phyloP scores from a whole-genome alignment of 2,888 invertebrate species.

The Rhagium mordax region DNA sequence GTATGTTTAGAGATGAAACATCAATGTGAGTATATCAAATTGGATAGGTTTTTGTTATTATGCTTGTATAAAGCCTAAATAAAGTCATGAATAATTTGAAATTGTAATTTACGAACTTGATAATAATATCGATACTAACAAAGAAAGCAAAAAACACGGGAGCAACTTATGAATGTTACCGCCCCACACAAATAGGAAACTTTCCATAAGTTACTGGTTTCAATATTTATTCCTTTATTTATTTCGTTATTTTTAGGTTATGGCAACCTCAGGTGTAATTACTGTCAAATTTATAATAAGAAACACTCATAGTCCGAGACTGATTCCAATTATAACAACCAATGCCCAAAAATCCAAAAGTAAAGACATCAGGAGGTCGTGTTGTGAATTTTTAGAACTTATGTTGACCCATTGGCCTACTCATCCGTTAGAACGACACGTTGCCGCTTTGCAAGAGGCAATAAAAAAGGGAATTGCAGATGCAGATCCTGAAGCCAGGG shows the following conservation, averaged over 20 bases:
- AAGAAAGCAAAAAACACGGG: too few relatives aligned
- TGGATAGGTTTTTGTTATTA: too few relatives aligned
- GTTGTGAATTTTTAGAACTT: constrained; percentile 88
- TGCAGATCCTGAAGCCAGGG: constrained; percentile 93
- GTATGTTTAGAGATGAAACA: too few relatives aligned
- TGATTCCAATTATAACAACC: constrained; percentile 85
- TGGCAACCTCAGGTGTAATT: constrained; percentile 90
- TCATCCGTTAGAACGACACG: constrained; percentile 86
- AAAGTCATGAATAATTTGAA: too few relatives aligned
- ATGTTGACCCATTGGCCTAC: constrained; percentile 92
- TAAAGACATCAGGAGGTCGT: constrained; percentile 87
- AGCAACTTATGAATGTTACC: too few relatives aligned
- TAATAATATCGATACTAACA: too few relatives aligned
- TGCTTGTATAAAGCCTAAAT: too few relatives aligned
- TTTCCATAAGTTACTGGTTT: too few relatives aligned
- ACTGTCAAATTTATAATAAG: constrained; percentile 91
- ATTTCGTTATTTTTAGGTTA: constrained; percentile 74
- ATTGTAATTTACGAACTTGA: too few relatives aligned
- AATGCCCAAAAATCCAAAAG: constrained; percentile 88
- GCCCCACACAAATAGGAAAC: too few relatives aligned
- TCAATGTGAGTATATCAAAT: too few relatives aligned
- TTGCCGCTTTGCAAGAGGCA: constrained; percentile 84
- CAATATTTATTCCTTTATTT: too few relatives aligned
- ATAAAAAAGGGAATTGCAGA: constrained; percentile 91
- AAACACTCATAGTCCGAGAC: constrained; percentile 84